Percentiles rank a stretch among this genome's conserved stretches.
phyloP scores from a whole-genome alignment of 2,797 vertebrate genomes.

The Rhinella marina region DNA sequence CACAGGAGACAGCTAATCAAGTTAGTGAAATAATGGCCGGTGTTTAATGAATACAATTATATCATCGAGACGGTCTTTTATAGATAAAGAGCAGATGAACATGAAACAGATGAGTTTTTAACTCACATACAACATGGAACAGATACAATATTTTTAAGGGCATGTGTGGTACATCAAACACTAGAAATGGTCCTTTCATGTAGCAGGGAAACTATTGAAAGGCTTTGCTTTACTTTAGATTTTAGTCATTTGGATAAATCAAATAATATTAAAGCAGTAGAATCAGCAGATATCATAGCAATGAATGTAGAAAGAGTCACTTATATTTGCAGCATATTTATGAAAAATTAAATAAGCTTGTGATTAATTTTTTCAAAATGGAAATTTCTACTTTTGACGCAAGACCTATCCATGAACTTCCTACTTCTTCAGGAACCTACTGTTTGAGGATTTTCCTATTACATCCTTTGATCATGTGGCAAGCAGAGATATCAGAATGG shows the following conservation, averaged over 20 bases:
- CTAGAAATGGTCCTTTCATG: constrained; percentile 41
- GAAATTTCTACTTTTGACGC: not conserved
- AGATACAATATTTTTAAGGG: constrained; percentile 53
- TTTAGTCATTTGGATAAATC: constrained; percentile 33
- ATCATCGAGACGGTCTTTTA: constrained; percentile 26
- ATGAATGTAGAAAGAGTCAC: constrained; percentile 1
- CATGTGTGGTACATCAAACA: constrained; percentile 44
- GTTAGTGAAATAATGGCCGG: constrained; percentile 21
- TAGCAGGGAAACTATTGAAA: constrained; percentile 25
- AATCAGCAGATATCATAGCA: constrained; percentile 22
- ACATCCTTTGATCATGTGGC: not conserved
- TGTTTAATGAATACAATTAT: constrained; percentile 19
- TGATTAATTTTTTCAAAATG: not conserved
- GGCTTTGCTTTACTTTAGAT: constrained; percentile 29
- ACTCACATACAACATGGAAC: constrained; percentile 52
- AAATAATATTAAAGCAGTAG: constrained; percentile 12
- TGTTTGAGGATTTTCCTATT: not conserved
- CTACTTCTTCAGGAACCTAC: not conserved
- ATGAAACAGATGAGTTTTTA: constrained; percentile 49
- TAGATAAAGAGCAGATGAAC: constrained; percentile 51
- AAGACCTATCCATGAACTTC: not conserved
- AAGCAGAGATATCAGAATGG: not conserved
- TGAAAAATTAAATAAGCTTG: not conserved
- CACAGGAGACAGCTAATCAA: not conserved
- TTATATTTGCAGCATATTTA: not conserved